Evolutionary conservation across 2,113 vertebrate genomes (phyloP).

Genomic region (Upupa epops): DNA sequence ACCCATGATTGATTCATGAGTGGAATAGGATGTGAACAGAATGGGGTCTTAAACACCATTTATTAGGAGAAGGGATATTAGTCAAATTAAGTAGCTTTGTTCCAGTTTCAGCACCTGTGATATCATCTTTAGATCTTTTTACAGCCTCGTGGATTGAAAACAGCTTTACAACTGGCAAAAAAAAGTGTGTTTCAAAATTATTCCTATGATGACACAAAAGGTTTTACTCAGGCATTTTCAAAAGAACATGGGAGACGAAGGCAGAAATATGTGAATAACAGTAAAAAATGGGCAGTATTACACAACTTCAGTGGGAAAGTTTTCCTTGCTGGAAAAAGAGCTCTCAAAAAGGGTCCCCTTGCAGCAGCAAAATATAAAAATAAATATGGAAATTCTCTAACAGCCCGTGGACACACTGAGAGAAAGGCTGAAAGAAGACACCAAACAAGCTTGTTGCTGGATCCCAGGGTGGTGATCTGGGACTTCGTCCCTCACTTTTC

Average conservation of each 20-base stretch:
- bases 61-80: not conserved
- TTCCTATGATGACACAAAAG: not conserved
- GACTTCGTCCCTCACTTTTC: too few relatives aligned
- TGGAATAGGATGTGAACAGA: not conserved
- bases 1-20: not conserved
- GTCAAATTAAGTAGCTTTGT: not conserved
- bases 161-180: not conserved
- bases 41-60: not conserved
- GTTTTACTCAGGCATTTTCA: not conserved
- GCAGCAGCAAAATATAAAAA: not conserved
- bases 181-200: not conserved
- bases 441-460: too few relatives aligned
- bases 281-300: not conserved
- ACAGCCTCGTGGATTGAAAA: not conserved
- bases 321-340: not conserved
- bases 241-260: not conserved
- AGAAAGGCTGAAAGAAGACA: too few relatives aligned
- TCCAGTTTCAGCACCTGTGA: slow-evolving; percentile 6
- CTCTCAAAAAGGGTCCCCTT: not conserved
- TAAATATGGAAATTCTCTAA: too few relatives aligned
- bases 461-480: too few relatives aligned
- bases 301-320: not conserved
- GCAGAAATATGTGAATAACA: not conserved
- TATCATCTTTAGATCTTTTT: slow-evolving; percentile 4
- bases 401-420: too few relatives aligned